Conservation (phyloP, 1,140 invertebrate genomes). For the Pogonomyrmex californicus region DNA sequence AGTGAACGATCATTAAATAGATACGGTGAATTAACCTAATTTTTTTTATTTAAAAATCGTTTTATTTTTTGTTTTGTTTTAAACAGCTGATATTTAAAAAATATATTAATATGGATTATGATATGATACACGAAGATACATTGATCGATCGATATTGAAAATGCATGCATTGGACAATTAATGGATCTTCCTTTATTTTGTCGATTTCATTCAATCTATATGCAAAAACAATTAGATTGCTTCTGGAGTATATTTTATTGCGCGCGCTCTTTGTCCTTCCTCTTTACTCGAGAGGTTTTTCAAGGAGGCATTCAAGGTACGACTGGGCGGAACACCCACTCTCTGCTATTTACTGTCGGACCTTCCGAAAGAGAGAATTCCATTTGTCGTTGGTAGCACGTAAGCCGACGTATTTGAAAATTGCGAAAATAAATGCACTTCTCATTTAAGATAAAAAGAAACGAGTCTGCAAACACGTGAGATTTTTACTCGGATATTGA, state of each 20-base stretch:
- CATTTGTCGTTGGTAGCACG: not conserved
- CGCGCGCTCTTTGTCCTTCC: constrained; percentile 19
- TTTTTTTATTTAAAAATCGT: constrained; percentile 8
- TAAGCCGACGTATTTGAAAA: not conserved
- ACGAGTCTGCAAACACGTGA: not conserved
- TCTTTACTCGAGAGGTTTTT: constrained; percentile 13
- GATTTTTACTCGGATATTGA: not conserved
- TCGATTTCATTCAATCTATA: constrained; percentile 19
- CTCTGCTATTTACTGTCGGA: constrained; percentile 20
- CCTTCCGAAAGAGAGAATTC: not conserved
- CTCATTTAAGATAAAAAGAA: not conserved
- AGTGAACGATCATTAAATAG: not conserved
- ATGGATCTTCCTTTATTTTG: not conserved
- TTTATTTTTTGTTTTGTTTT: not conserved
- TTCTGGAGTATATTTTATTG: constrained; percentile 11
- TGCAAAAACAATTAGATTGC: constrained; percentile 55
- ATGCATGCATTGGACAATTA: not conserved
- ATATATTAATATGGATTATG: not conserved
- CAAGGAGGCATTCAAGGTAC: constrained; percentile 40
- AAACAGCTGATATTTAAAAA: not conserved
- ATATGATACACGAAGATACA: not conserved
- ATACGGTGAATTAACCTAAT: not conserved
- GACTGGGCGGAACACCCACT: constrained; percentile 14
- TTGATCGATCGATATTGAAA: not conserved
- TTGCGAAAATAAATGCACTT: not conserved